Conservation (phyloP, 2,113 vertebrate species). For the Cephalopholis sonnerati region DNA sequence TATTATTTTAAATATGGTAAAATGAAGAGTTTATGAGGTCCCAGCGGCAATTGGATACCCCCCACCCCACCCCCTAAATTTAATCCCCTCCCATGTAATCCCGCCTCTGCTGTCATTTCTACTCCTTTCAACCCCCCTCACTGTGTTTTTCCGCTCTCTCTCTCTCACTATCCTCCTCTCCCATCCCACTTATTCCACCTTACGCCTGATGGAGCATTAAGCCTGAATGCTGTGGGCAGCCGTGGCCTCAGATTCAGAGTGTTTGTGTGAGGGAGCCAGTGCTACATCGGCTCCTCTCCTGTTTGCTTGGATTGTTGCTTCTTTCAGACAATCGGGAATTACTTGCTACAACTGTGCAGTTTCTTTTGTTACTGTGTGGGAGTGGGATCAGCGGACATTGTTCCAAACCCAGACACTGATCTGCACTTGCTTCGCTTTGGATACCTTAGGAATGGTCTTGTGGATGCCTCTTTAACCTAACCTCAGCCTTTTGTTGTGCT, state of each 20-base stretch:
- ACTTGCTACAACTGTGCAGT: conserved; percentile 32
- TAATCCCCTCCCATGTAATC: conserved; percentile 73
- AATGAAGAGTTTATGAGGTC: conserved; percentile 17
- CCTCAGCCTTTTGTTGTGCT: conserved; percentile 18
- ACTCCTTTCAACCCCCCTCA: conserved; percentile 59
- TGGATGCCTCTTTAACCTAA: conserved; percentile 40
- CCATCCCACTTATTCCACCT: conserved; percentile 79
- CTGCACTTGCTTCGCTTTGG: conserved; percentile 36
- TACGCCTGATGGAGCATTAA: conserved; percentile 80
- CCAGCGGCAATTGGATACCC: not conserved
- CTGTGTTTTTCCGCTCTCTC: conserved; percentile 62
- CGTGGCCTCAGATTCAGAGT: conserved; percentile 59
- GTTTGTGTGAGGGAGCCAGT: conserved; percentile 40
- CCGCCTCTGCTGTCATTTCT: conserved; percentile 68
- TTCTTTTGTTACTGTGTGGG: conserved; percentile 45
- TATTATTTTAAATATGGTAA: not conserved
- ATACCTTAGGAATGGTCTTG: conserved; percentile 40
- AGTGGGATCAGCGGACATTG: conserved; percentile 47
- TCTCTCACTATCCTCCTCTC: conserved; percentile 62
- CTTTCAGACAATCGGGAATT: conserved; percentile 46
- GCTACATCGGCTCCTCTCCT: conserved; percentile 31
- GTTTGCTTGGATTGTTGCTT: conserved; percentile 40
- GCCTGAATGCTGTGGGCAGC: conserved; percentile 66
- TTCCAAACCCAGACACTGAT: conserved; percentile 28
- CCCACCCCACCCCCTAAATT: not conserved